phyloP scores from a whole-genome alignment of 2,888 invertebrate species.

The Adela reaumurella region DNA sequence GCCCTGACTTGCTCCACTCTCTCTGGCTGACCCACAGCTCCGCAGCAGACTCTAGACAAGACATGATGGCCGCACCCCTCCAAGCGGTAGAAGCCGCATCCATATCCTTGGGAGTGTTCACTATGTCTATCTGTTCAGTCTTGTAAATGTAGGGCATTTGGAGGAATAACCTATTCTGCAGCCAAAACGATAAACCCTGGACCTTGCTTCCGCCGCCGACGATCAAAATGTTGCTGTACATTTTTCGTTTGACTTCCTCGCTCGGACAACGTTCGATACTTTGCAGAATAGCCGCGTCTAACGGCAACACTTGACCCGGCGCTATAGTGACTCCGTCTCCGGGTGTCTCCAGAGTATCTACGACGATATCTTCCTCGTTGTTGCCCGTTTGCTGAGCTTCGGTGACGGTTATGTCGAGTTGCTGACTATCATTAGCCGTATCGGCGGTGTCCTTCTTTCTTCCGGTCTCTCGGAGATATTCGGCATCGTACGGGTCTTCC shows the following conservation, averaged over 20 bases:
- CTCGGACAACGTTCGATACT: conserved; percentile 87
- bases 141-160: conserved; percentile 80
- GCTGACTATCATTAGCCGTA: conserved; percentile 36
- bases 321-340: conserved; percentile 68
- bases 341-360: conserved; percentile 57
- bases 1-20: conserved; percentile 85
- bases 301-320: conserved; percentile 76
- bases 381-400: conserved; percentile 47
- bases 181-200: conserved; percentile 76
- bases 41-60: conserved; percentile 87
- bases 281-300: conserved; percentile 88
- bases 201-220: conserved; percentile 92
- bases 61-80: conserved; percentile 94
- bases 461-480: conserved; percentile 86
- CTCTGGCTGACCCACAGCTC: conserved; percentile 85
- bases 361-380: conserved; percentile 70
- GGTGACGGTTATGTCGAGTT: conserved; percentile 43
- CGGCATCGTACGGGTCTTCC: conserved; percentile 92
- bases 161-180: conserved; percentile 79
- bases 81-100: conserved; percentile 87
- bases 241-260: conserved; percentile 87
- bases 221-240: conserved; percentile 89
- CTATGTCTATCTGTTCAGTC: conserved; percentile 82
- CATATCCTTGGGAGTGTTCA: conserved; percentile 87
- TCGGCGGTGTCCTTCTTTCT: conserved; percentile 50